phyloP scores from a whole-genome alignment of 2,797 vertebrate species.

The Coregonus sp. region DNA sequence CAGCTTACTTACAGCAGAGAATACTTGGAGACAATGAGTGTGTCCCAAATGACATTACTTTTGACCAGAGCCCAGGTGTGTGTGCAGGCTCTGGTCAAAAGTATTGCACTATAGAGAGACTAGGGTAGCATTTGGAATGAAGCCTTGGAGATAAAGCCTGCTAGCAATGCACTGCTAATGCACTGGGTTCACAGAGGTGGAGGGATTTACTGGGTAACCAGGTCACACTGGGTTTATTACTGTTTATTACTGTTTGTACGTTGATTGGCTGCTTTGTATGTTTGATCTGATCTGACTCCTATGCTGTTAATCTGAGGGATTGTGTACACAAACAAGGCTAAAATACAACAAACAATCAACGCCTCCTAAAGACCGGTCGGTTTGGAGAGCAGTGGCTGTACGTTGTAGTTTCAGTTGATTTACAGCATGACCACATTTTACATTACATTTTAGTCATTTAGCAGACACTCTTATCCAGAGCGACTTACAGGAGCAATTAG shows the following conservation, averaged over 20 bases:
- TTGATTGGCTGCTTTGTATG: background rate
- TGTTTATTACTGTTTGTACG: background rate
- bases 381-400: too few species aligned
- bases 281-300: background rate
- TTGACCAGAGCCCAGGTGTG: background rate
- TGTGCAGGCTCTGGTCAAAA: background rate
- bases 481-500: too few species aligned
- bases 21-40: background rate
- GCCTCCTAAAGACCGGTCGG: too few species aligned
- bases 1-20: background rate
- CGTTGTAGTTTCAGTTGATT: too few species aligned
- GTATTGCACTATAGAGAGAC: background rate
- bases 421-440: too few species aligned
- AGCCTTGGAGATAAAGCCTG: background rate
- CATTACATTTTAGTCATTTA: too few species aligned
- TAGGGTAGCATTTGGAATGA: background rate
- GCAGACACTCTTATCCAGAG: too few species aligned
- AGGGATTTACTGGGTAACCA: background rate
- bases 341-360: too few species aligned
- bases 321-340: too few species aligned
- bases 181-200: conserved; percentile 3
- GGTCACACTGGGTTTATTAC: background rate
- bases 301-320: too few species aligned
- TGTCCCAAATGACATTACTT: background rate
- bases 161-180: background rate